These are phyloP conservation scores for Xanthostigma xanthostigma DNA, from an alignment of 2,888 invertebrate genomes.

Conservation along the genomic window DNA sequence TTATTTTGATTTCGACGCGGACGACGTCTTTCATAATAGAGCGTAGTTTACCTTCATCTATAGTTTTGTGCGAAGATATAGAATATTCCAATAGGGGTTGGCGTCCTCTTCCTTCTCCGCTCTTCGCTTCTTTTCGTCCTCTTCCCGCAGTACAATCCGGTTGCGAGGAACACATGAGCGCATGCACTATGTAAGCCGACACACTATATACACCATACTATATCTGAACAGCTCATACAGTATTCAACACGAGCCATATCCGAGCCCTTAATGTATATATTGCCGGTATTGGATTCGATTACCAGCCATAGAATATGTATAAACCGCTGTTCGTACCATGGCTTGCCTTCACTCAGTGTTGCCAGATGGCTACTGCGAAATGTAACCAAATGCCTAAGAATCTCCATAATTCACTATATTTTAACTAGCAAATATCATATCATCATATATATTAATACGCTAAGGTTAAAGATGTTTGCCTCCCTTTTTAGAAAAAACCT, in stretches of 20 bases:
- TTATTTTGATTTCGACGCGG: too few relatives aligned
- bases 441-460: too few relatives aligned
- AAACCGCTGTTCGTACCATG: neutral
- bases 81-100: conserved; percentile 4
- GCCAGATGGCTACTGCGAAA: too few relatives aligned
- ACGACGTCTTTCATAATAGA: too few relatives aligned
- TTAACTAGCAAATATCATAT: too few relatives aligned
- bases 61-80: neutral
- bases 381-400: too few relatives aligned
- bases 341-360: neutral
- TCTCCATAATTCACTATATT: too few relatives aligned
- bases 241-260: conserved; percentile 24
- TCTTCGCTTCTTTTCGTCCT: neutral
- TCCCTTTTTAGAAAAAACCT: too few relatives aligned
- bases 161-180: too few relatives aligned
- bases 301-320: neutral
- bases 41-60: neutral
- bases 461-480: too few relatives aligned
- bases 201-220: too few relatives aligned
- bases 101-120: neutral
- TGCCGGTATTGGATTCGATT: conserved; percentile 2
- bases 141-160: neutral
- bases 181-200: too few relatives aligned
- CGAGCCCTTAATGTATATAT: conserved; percentile 6
- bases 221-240: conserved; percentile 18